These are phyloP conservation scores for Thermophis baileyi DNA, from an alignment of 2,113 vertebrate genomes.

Conservation along the genomic window DNA sequence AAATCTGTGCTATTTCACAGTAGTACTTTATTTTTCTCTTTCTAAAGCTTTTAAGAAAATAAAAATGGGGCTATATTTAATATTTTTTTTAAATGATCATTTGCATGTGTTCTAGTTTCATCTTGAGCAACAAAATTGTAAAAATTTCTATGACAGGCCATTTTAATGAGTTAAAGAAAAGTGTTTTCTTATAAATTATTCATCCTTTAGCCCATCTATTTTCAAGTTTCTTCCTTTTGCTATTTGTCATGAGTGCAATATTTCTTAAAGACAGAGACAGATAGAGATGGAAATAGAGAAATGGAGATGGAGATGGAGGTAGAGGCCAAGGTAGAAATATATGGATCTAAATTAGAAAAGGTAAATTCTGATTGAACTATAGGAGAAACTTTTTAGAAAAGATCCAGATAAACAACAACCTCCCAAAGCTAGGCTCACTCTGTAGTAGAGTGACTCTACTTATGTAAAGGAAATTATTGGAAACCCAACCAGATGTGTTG, in stretches of 20 bases:
- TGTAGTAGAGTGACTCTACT: neutral
- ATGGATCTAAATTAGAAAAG: neutral
- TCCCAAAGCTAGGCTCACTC: neutral
- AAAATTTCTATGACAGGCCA: constrained; percentile 46
- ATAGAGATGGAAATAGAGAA: neutral
- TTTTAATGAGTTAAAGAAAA: constrained; percentile 55
- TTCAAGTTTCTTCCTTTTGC: constrained; percentile 36
- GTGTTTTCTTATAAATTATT: constrained; percentile 61
- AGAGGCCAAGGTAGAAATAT: neutral
- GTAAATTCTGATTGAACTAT: neutral
- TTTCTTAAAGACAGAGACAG: neutral
- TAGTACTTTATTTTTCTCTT: constrained; percentile 20
- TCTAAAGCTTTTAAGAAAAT: constrained; percentile 11
- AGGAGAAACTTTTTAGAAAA: neutral
- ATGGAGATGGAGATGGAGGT: neutral
- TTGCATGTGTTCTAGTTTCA: constrained; percentile 50
- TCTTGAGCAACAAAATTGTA: constrained; percentile 44
- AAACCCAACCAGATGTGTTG: neutral
- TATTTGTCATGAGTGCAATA: constrained; percentile 24
- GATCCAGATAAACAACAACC: neutral
- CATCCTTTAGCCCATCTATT: constrained; percentile 30
- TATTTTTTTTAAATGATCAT: constrained; percentile 36
- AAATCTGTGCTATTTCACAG: constrained; percentile 7
- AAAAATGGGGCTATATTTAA: constrained; percentile 26
- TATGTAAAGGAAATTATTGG: neutral